phyloP scores from a whole-genome alignment of 2,113 vertebrate species.

The Melanostigma gelatinosum region DNA sequence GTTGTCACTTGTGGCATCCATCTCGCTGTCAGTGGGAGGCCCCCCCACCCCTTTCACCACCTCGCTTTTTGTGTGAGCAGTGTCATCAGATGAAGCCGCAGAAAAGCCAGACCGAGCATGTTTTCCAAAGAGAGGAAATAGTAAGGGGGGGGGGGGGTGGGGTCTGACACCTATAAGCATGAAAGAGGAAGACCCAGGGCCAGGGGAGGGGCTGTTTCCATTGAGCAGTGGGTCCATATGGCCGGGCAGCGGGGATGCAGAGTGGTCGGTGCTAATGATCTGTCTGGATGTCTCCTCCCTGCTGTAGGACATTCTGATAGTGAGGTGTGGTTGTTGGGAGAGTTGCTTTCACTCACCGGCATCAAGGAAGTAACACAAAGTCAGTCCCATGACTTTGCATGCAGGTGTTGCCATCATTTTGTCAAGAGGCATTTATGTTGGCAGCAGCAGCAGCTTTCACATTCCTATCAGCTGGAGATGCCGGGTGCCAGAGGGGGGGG shows the following conservation, averaged over 20 bases:
- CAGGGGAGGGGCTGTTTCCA: constrained; percentile 37
- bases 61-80: constrained; percentile 67
- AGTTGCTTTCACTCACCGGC: constrained; percentile 41
- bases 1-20: constrained; percentile 80
- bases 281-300: constrained; percentile 39
- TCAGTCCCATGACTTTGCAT: constrained; percentile 68
- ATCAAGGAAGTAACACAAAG: constrained; percentile 47
- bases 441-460: constrained; percentile 30
- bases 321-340: constrained; percentile 39
- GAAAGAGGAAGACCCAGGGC: constrained; percentile 53
- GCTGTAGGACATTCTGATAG: constrained; percentile 13
- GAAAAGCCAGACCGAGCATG: constrained; percentile 64
- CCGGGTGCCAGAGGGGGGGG: too few relatives aligned
- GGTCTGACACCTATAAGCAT: constrained; percentile 62
- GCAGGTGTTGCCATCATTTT: constrained; percentile 50
- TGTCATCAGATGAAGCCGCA: constrained; percentile 73
- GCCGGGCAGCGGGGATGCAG: constrained; percentile 29
- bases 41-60: constrained; percentile 52
- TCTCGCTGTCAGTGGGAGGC: constrained; percentile 76
- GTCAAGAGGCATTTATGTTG: constrained; percentile 50
- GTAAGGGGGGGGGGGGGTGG: constrained; percentile 52
- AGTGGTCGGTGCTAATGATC: constrained; percentile 49
- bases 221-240: constrained; percentile 42
- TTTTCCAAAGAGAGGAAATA: constrained; percentile 62
- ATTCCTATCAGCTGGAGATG: constrained; percentile 48